Conservation (phyloP, 2,888 invertebrate species). For the Norana najaformis region DNA sequence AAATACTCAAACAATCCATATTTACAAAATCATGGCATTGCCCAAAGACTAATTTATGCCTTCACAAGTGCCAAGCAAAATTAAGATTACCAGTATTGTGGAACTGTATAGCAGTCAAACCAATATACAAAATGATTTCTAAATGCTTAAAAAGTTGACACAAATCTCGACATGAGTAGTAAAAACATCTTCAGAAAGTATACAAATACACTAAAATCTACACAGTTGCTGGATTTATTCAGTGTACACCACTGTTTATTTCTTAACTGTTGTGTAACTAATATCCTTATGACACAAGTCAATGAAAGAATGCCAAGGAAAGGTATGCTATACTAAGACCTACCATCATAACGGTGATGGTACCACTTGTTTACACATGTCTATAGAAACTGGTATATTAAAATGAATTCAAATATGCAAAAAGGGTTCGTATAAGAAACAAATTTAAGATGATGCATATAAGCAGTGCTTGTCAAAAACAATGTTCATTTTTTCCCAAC, state of each 20-base stretch:
- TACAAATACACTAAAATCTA: not conserved
- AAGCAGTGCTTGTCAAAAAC: not conserved
- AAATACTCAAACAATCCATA: not conserved
- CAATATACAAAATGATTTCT: not conserved
- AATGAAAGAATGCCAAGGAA: too few species aligned
- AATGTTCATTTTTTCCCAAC: not conserved
- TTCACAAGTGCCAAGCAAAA: not conserved
- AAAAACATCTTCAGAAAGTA: too few species aligned
- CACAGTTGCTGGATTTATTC: not conserved
- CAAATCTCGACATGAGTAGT: not conserved
- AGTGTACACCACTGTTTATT: too few species aligned
- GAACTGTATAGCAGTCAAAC: not conserved
- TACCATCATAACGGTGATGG: too few species aligned
- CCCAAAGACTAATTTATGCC: not conserved
- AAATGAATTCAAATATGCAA: too few species aligned
- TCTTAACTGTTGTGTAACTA: too few species aligned
- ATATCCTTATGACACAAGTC: too few species aligned
- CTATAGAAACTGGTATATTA: too few species aligned
- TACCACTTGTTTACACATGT: too few species aligned
- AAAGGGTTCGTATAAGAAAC: too few species aligned
- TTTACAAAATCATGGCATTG: not conserved
- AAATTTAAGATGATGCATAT: not conserved
- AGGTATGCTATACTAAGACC: too few species aligned
- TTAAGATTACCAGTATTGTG: not conserved
- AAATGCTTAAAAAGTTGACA: not conserved